Base-by-base conservation (phyloP, 2,888 invertebrate genomes). In the Ormyrus nitidulus region DNA sequence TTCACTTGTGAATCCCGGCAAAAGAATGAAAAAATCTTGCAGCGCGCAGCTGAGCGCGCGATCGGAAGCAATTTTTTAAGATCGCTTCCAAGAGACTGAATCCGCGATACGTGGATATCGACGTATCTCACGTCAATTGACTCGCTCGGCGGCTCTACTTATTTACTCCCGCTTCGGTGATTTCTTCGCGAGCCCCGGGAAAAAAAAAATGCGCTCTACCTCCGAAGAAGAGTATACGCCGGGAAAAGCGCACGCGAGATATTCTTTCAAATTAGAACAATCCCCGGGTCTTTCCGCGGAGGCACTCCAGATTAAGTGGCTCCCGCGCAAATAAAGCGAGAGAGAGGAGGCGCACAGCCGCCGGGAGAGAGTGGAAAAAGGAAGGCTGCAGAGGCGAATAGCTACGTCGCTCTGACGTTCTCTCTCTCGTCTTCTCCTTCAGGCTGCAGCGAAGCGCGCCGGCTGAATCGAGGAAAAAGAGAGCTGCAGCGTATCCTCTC, bases 51-150 rank as follows among this genome's bases (percentile, higher is more conserved):
- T 70, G 64, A 56, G n/a, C 13, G 10, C 64, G 34, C 49, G 19
- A 10, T 74, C 81, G 84, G 82, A 34, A 86, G 86, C 85, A 86
- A 87, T 88, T 86, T 72, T 88, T 88, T 86, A 87, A 88, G 86
- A 88, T 88, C 86, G 86, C 86, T 87, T 86, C 83, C 84, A 80
- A 82, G 75, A 77, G 81, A 81, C 34, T 19, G 77, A 9, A 65
- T 68, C 53, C 59, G 19, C 46, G 62, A 2, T 62, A 11, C 19
- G 46, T 13, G 53, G 53, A 5, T 46, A 0, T 34, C 66, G n/a
- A n/a, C 34, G 10, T 34, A 34, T 34, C 34, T 34, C 62, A 9
- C 49, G 44, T 51, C 64, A 13, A 46, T 58, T 34, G 34, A 34
- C 2, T 34, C 34, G 34, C 34, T 34, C 46, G 46, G 56, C 59